phyloP scores from a whole-genome alignment of 2,888 invertebrate genomes.

The Hirudinaria manillensis region DNA sequence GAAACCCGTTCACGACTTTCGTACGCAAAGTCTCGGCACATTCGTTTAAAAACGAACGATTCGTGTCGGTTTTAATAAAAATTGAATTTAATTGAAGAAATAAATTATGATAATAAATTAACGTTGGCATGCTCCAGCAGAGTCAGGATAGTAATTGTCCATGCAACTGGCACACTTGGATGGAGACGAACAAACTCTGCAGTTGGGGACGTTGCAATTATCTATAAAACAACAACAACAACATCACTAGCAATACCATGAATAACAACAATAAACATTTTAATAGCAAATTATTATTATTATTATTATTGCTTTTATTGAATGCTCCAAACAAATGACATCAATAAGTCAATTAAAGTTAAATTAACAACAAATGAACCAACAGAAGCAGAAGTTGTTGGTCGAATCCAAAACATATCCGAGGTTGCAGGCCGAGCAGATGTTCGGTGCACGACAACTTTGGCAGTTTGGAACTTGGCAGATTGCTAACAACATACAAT shows the following conservation, averaged over 20 bases:
- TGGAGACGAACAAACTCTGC: too few species aligned
- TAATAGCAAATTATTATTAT: not conserved
- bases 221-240: not conserved
- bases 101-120: too few species aligned
- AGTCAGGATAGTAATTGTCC: too few species aligned
- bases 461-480: constrained; percentile 24
- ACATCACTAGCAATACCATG: not conserved
- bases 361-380: not conserved
- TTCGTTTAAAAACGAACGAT: too few species aligned
- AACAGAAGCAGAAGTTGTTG: not conserved
- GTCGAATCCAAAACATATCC: constrained; percentile 21
- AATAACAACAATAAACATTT: not conserved
- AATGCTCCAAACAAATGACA: not conserved
- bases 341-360: not conserved
- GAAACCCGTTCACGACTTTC: too few species aligned
- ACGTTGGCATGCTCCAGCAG: too few species aligned
- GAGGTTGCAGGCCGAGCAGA: constrained; percentile 7
- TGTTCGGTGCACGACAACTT: not conserved
- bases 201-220: too few species aligned
- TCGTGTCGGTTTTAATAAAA: too few species aligned
- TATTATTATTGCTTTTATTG: too few species aligned
- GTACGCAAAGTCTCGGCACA: too few species aligned
- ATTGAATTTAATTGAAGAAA: too few species aligned
- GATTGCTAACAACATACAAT: not conserved
- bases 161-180: too few species aligned